phyloP scores from a whole-genome alignment of 37 sponge, comb jelly and placozoan genomes.

The Corticium candelabrum region DNA sequence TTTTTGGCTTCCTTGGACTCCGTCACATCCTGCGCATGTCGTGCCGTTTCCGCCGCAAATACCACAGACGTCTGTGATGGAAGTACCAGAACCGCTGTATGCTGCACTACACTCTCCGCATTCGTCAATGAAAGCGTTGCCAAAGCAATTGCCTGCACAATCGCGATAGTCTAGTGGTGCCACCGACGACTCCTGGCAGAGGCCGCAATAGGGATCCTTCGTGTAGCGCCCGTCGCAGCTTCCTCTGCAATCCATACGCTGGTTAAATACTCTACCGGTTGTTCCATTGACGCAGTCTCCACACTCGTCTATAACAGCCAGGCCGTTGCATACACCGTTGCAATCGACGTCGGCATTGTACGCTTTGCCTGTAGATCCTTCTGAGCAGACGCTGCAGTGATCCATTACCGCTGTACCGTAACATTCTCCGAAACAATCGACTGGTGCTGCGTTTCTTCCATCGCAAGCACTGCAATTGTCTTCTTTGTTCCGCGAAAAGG shows the following conservation, averaged over 20 bases:
- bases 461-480: constrained; percentile 30
- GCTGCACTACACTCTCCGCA: constrained; percentile 67
- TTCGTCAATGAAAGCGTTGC: constrained; percentile 42
- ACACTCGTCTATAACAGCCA: constrained; percentile 50
- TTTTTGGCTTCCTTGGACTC: constrained; percentile 25
- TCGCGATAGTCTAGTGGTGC: constrained; percentile 46
- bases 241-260: constrained; percentile 63
- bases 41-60: constrained; percentile 60
- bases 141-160: constrained; percentile 61
- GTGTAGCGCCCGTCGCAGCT: constrained; percentile 59
- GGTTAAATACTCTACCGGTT: constrained; percentile 26
- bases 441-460: constrained; percentile 7
- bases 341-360: constrained; percentile 69
- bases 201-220: constrained; percentile 48
- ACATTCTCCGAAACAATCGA: constrained; percentile 57
- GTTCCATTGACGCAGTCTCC: constrained; percentile 61
- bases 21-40: constrained; percentile 76
- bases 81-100: constrained; percentile 17
- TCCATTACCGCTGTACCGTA: constrained; percentile 51
- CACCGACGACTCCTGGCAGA: constrained; percentile 37
- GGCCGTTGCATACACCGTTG: constrained; percentile 57
- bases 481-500: constrained; percentile 36
- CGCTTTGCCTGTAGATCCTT: constrained; percentile 22
- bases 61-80: constrained; percentile 61
- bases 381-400: constrained; percentile 55